Evolutionary conservation across 2,797 vertebrate species (phyloP), one percentile per base, ranked within the genome.

Genomic region (Psittacula derbiana): DNA sequence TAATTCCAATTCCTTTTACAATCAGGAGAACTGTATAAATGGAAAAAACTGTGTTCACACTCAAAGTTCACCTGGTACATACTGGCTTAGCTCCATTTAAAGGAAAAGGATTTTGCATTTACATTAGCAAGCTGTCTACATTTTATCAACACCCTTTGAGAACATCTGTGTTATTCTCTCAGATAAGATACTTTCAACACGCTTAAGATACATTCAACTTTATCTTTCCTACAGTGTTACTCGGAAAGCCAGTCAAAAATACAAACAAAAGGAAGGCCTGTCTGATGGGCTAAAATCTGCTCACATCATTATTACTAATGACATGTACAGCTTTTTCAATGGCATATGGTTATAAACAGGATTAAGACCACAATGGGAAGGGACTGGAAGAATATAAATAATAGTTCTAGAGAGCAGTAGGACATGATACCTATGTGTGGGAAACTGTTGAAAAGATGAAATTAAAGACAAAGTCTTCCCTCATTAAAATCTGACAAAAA

Each of bases 181-280:
- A 62, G 31, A 15, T 27, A 76, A 40, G 60, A 40, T 36, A 53
- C 13, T 50, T 80, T 69, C 38, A 90, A 78, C n/a, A 73, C 21
- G 24, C 44, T 57, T 67, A 41, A 53, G 38, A 85, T 15, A 64
- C 1, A 13, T n/a, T 43, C 57, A 79, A 11, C 33, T 73, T 50
- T 40, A 52, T 80, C 28, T 31, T 73, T 75, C 30, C 41, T 60
- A 43, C 8, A 73, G 25, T 2, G 2, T 20, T 85, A 24, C 53
- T 85, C 19, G 38, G 65, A 91, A 95, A 92, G 41, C 10, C 15
- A 70, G n/a, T 85, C 28, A 82, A 71, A 82, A 76, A 74, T 6
- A 41, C 75, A 81, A 66, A 6, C 8, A 70, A 30, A 50, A 41
- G 12, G 20, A 88, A 88, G 17, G 24, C 8, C 28, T 52, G 16